Base-by-base conservation (phyloP, 2,113 vertebrate species). In the Orthochromis malagaraziensis region DNA sequence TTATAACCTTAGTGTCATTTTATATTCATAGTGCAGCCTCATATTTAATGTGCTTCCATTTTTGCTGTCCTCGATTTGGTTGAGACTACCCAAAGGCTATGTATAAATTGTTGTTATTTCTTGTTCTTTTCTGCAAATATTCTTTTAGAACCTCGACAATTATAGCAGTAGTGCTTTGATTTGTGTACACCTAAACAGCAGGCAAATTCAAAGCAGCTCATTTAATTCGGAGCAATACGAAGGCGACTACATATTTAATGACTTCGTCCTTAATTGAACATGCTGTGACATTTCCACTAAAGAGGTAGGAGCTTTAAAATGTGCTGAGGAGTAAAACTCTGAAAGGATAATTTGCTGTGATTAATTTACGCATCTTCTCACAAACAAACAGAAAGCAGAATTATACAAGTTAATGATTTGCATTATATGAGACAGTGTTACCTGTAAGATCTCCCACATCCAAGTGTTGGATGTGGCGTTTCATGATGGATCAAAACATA, bases 211-310 rank as follows among this genome's bases (percentile, higher is more conserved):
- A 70, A 91, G 84, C 40, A 51, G 77, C 85, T 88, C 77, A 26
- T 31, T 77, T 33, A 51, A 77, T 51, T 1, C 3, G 31, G 49
- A 75, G 75, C 54, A 29, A 63, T 79, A 57, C 14, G 40, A 89
- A 87, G 85, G 85, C 83, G 81, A 86, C 89, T 91, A 81, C 84
- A 89, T 91, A 89, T 94, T 94, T 90, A 94, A 95, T 91, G 90
- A 86, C 87, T 82, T 84, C 58, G 68, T 88, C 88, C 80, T 92
- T 92, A 92, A 95, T 91, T 94, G 88, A 94, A 92, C 86, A 84
- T 24, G 65, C 83, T 79, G 86, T 89, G 88, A 88, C 51, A 86
- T 90, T 92, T 85, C 75, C 42, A 85, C 91, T 6, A 49, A 89
- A 93, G 88, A 92, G 68, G 21, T 21, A 40, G 47, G 70, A 58